phyloP scores from a whole-genome alignment of 2,113 vertebrate species.

The Rhinopomastus cyanomelas region DNA sequence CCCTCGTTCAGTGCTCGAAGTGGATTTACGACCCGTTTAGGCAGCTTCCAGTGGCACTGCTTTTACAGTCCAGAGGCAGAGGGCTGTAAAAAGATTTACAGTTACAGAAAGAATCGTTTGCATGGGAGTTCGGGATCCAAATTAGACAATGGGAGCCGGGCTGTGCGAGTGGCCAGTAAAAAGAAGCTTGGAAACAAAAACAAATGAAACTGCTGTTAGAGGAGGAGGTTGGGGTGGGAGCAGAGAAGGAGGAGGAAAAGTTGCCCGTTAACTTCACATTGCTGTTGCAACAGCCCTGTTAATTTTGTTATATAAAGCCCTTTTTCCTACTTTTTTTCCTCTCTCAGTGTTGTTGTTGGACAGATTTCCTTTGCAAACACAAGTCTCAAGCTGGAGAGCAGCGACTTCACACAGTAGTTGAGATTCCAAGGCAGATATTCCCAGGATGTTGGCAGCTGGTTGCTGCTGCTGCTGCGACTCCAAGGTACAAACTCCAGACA shows the following conservation, averaged over 20 bases:
- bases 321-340: conserved; percentile 46
- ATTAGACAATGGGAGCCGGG: conserved; percentile 47
- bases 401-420: conserved; percentile 60
- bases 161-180: conserved; percentile 56
- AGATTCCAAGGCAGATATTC: conserved; percentile 66
- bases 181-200: conserved; percentile 64
- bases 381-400: conserved; percentile 51
- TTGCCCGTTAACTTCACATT: conserved; percentile 28
- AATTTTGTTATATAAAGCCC: conserved; percentile 59
- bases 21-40: conserved; percentile 63
- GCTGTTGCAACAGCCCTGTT: conserved; percentile 52
- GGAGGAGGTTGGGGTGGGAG: background rate
- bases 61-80: conserved; percentile 63
- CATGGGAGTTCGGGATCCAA: conserved; percentile 40
- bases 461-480: conserved; percentile 29
- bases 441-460: conserved; percentile 57
- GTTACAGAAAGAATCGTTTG: conserved; percentile 50
- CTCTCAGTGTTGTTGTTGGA: conserved; percentile 60
- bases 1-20: conserved; percentile 33
- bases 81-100: conserved; percentile 67
- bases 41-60: conserved; percentile 56
- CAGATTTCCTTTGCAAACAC: conserved; percentile 55
- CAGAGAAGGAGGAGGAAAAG: conserved; percentile 10
- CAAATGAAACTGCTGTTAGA: conserved; percentile 50
- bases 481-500: conserved; percentile 12